Base-by-base conservation (phyloP, 1,140 invertebrate genomes). In the Brachionus sp. region DNA sequence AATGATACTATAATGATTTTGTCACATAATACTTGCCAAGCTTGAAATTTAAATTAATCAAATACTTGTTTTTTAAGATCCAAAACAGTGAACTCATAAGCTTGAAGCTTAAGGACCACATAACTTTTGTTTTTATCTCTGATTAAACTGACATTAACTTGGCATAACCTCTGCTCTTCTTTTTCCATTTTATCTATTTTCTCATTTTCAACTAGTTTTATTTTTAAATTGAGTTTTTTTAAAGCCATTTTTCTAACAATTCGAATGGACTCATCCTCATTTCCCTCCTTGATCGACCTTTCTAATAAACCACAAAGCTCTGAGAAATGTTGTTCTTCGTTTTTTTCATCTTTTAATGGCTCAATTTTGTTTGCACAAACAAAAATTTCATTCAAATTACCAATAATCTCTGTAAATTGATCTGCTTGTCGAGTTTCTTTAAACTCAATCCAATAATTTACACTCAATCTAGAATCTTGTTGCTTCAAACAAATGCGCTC, bases 1-100 rank as follows among this genome's bases (percentile, higher is more conserved):
- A n/a, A n/a, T n/a, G n/a, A n/a, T n/a, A n/a, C n/a, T n/a, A n/a
- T n/a, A n/a, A n/a, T 16, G 16, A 16, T 57, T 57, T 57, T 12
- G 10, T 57, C 23, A 0, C 5, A 57, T 29, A 29, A 29, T 29
- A 29, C 3, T 29, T 9, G 7, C n/a, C n/a, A 46, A 46, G 5
- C 10, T 46, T 46, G 44, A 5, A 13, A 29, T 29, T 29, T 3
- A 68, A 64, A 64, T 25, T 10, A 23, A 2, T 13, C 3, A 19
- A 19, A 39, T 70, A 70, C 66, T 44, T 70, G 66, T 9, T 37
- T 39, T 70, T 70, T 70, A 39, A 70, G 35, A 39, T 70, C 66
- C 12, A 70, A 19, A 70, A 70, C 35, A 70, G 66, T 70, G 3
- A 70, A 70, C 23, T 70, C 33, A 70, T 42, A 39, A 39, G 66